Base-by-base conservation (phyloP, 2,888 invertebrate species). In the Drosophila paranaensis region DNA sequence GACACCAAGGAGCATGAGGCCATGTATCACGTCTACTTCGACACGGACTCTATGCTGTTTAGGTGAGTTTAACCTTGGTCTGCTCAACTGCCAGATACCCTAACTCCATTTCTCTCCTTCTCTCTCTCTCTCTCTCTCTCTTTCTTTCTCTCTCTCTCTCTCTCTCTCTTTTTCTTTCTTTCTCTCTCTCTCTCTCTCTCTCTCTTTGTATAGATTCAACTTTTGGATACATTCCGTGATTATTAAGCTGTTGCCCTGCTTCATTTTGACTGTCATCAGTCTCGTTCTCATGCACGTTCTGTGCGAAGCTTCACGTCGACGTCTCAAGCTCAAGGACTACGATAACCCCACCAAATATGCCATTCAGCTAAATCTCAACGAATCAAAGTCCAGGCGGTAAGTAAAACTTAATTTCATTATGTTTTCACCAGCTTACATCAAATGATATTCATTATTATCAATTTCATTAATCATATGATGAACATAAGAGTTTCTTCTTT, bases 181-280 rank as follows among this genome's bases (percentile, higher is more conserved):
- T 14, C 6, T n/a, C 16, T 9, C 4, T 13, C 50, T 51, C 13
- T 20, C 35, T 51, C 20, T n/a, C 3, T 14, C n/a, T n/a, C 13
- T 30, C 0, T 14, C 1, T 16, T 9, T 2, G 1, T 11, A 6
- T 71, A 93, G 93, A 67, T 92, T 95, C 54, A 96, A 96, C 93
- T 96, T 96, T 92, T 96, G 96, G 96, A 94, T 96, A 71, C 96
- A 96, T 90, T 95, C 95, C 25, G 95, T 96, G 37, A 93, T 96
- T 53, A 95, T 96, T 48, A 97, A 97, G 91, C 92, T 97, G 16
- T 90, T 96, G 9, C 97, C 97, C 0, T 97, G 97, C 89, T 92
- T 94, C 90, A 94, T 96, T 71, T 93, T 97, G 55, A 96, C 96
- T 0, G 93, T 95, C 53, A 95, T 95, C 74, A 95, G 95, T 88